Evolutionary conservation across 2,888 invertebrate species (phyloP), one percentile per base, ranked within the genome.

Genomic region (Melieria omissa): DNA sequence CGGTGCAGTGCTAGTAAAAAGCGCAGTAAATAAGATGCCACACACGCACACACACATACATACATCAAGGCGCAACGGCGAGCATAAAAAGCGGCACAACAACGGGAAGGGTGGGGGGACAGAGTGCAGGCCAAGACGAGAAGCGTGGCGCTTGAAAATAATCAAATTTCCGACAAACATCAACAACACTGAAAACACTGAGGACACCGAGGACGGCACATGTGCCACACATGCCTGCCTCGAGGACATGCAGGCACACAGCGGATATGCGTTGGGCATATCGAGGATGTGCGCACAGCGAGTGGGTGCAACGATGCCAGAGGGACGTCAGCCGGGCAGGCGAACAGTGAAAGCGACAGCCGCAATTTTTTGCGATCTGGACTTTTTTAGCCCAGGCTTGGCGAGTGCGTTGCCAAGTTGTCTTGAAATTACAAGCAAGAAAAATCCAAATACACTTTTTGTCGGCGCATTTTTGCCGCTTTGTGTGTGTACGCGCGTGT

Each of bases 91-190:
- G 60, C 66, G 14, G 58, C 46, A 41, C 14, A 49, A 4, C 54
- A 44, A 3, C 6, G n/a, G 4, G 14, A 46, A 46, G 12, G 4
- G 16, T 54, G 44, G 54, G 54, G 44, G 29, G 49, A 57, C 57
- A 10, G 6, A 46, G n/a, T 49, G 66, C 58, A 41, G 58, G 66
- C 42, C n/a, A 9, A 14, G 47, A 45, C 29, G 41, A 52, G n/a
- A 52, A 44, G 61, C 61, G 61, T 52, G 45, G 45, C 65, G 70
- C 65, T 65, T 60, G 65, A 64, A 41, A 65, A 70, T 70, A 70
- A 70, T 70, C 70, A 70, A 70, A 70, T 70, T 70, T 70, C 58
- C 52, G 60, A 42, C 70, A 61, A 60, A 65, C 65, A 70, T 16
- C 69, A 55, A 52, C 44, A 60, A 58, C 29, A 29, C 29, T 29